These are phyloP conservation scores for Trichogramma dendrolimi DNA, from an alignment of 2,888 invertebrate genomes.

Conservation along the genomic window DNA sequence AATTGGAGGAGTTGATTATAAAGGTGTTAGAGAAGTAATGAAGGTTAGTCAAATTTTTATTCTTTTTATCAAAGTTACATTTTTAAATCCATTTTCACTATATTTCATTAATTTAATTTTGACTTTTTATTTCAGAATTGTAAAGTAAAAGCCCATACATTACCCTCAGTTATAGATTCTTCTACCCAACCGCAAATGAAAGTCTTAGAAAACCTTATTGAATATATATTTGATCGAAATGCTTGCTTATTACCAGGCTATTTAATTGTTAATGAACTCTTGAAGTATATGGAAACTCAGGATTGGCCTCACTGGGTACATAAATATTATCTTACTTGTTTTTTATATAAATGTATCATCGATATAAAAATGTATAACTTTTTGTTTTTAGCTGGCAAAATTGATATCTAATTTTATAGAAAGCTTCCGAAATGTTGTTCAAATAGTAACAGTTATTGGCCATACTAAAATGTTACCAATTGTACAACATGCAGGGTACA, in stretches of 20 bases:
- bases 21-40: conserved; percentile 90
- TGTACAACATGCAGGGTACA: conserved; percentile 88
- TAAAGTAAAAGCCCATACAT: conserved; percentile 79
- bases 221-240: conserved; percentile 87
- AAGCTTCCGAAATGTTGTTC: conserved; percentile 87
- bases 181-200: conserved; percentile 77
- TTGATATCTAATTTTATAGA: conserved; percentile 85
- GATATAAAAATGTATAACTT: conserved; percentile 15
- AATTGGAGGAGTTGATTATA: conserved; percentile 90
- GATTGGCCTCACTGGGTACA: conserved; percentile 88
- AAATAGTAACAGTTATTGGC: conserved; percentile 92
- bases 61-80: background rate
- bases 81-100: background rate
- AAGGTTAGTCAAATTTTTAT: conserved; percentile 54
- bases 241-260: conserved; percentile 90
- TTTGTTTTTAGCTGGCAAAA: conserved; percentile 68
- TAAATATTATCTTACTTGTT: conserved; percentile 25
- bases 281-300: conserved; percentile 78
- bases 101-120: conserved; percentile 1
- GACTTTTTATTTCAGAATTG: conserved; percentile 61
- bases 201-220: conserved; percentile 75
- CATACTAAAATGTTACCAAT: conserved; percentile 89
- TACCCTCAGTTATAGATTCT: conserved; percentile 75
- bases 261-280: conserved; percentile 91
- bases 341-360: background rate